These are phyloP conservation scores for Lates calcarifer DNA, from an alignment of 2,113 vertebrate species.

Conservation along the genomic window DNA sequence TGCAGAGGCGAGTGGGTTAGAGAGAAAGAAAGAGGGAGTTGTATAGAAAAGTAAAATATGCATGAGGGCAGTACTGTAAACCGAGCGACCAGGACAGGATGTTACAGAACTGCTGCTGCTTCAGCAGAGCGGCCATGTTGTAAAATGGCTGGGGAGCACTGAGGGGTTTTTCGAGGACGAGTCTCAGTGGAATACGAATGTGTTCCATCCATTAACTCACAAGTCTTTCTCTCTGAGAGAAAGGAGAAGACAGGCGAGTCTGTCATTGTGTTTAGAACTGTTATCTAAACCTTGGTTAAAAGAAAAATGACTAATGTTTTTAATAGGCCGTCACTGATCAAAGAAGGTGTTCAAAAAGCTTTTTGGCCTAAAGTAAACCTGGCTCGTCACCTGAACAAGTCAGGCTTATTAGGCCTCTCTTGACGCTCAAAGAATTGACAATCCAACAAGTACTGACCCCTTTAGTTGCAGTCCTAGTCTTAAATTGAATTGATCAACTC, in stretches of 20 bases:
- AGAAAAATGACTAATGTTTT: too few species aligned
- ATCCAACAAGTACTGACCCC: too few species aligned
- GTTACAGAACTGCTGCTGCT: slow-evolving; percentile 41
- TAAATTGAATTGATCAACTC: too few species aligned
- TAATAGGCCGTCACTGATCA: too few species aligned
- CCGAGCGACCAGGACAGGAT: slow-evolving; percentile 45
- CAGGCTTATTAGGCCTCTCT: too few species aligned
- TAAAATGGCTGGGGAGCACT: slow-evolving; percentile 12
- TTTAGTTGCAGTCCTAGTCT: too few species aligned
- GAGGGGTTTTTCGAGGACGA: slow-evolving; percentile 28
- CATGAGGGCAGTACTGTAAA: slow-evolving; percentile 66
- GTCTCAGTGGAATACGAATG: slow-evolving; percentile 18
- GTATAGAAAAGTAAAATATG: slow-evolving; percentile 65
- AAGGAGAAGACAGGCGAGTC: background rate
- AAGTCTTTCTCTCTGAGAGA: slow-evolving; percentile 2
- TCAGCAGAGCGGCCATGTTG: slow-evolving; percentile 34
- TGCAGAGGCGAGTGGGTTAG: background rate
- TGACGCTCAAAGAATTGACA: too few species aligned
- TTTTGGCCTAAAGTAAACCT: too few species aligned
- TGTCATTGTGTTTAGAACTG: background rate
- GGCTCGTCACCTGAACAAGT: too few species aligned
- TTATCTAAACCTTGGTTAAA: background rate
- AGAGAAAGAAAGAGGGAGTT: background rate
- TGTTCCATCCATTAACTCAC: slow-evolving; percentile 34
- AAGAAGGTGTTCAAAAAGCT: too few species aligned